Evolutionary conservation across 2,888 invertebrate genomes (phyloP), one percentile per base, ranked within the genome.

Genomic region (Hermaeophaga mercurialis): DNA sequence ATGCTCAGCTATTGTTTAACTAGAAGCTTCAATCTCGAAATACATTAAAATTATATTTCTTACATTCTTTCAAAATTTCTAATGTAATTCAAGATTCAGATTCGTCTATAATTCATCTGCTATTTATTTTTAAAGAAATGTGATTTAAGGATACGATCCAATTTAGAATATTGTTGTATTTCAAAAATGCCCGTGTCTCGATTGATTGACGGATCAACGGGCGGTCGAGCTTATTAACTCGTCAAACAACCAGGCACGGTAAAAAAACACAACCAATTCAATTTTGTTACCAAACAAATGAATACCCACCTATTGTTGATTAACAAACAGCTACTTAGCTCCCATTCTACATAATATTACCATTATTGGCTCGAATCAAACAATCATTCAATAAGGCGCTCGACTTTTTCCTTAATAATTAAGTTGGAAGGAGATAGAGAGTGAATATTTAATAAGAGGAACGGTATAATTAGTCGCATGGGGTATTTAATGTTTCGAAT

Each of bases 221-320:
- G 77, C 76, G 77, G 76, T 74, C 73, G 74, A 68, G 74, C 75
- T 77, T 77, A 77, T 77, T 77, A 77, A 77, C 76, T 75, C 76
- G 76, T 76, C 76, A 72, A 75, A 75, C 75, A 74, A 75, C 74
- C 70, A 66, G 69, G 66, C 70, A 41, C 47, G 44, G 46, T 41
- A 50, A 58, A 56, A 60, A 58, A 49, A 48, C 49, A 34, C 45
- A 67, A 68, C 68, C 74, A 67, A 75, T 75, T 74, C 72, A 73
- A 74, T 73, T 73, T 72, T 72, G 72, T 72, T 72, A 69, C 58
- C 63, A 69, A 72, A 72, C 72, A 74, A 73, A 73, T 73, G 70
- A 69, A 72, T 70, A 68, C 68, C 69, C 67, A 63, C 62, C 72
- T 66, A 73, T 72, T 74, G 74, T 73, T 67, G 71, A 70, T 72